These are phyloP conservation scores for Sarcophaga peregrina DNA, from an alignment of 1,140 invertebrate species.

Conservation along the genomic window DNA sequence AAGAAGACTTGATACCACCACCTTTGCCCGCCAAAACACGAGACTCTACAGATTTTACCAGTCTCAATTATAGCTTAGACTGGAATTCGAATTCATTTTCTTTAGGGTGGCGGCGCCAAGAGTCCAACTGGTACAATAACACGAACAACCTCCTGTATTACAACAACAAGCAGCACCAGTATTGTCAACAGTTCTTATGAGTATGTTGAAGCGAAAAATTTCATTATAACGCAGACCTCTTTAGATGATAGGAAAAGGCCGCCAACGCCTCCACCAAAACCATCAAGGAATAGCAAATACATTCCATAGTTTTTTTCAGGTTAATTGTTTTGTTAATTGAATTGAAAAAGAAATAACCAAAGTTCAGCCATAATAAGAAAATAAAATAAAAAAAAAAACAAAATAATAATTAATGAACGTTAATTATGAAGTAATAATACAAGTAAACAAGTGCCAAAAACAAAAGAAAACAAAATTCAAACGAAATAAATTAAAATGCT, in stretches of 20 bases:
- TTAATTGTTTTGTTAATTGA: neutral
- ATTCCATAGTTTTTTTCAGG: conserved; percentile 55
- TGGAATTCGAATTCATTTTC: conserved; percentile 63
- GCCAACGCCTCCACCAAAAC: conserved; percentile 72
- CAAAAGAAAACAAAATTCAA: conserved; percentile 16
- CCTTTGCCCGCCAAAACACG: conserved; percentile 77
- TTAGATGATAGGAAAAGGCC: conserved; percentile 65
- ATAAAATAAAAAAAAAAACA: neutral
- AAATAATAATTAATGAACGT: neutral
- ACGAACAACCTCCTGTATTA: conserved; percentile 49
- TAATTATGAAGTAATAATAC: neutral
- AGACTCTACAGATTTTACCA: conserved; percentile 73
- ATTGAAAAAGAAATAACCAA: conserved; percentile 13
- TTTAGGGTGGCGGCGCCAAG: conserved; percentile 51
- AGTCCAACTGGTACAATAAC: conserved; percentile 51
- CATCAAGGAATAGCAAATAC: conserved; percentile 68
- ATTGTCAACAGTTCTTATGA: conserved; percentile 62
- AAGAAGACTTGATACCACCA: conserved; percentile 75
- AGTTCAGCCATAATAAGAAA: conserved; percentile 20
- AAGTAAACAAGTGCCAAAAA: conserved; percentile 36
- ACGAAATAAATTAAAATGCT: neutral
- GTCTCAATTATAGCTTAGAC: conserved; percentile 64
- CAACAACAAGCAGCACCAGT: conserved; percentile 57
- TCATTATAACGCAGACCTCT: conserved; percentile 50
- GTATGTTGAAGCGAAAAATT: conserved; percentile 64